Evolutionary conservation across 2,113 vertebrate species (phyloP).

Genomic region (Petromus typicus): DNA sequence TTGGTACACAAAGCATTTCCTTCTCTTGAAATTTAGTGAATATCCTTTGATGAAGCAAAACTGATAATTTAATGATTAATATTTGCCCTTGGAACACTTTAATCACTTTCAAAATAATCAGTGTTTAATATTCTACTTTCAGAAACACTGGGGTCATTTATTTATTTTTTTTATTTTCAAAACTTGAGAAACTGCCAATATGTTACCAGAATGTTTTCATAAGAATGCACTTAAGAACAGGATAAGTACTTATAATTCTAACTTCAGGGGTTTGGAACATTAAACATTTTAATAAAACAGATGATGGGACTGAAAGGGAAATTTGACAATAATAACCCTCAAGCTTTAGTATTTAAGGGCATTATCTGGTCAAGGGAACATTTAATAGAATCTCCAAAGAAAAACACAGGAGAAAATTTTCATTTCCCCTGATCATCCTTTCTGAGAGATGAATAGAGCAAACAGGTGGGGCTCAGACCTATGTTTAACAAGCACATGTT

Average conservation of each 20-base stretch:
- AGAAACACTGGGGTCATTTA: constrained; percentile 12
- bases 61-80: neutral
- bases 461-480: neutral
- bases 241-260: constrained; percentile 50
- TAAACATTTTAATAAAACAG: constrained; percentile 64
- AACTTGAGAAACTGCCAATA: constrained; percentile 35
- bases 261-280: constrained; percentile 50
- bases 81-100: neutral
- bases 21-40: neutral
- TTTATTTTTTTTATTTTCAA: neutral
- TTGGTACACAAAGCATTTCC: neutral
- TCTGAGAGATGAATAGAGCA: neutral
- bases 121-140: neutral
- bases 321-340: constrained; percentile 59
- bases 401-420: constrained; percentile 44
- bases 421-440: constrained; percentile 20
- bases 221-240: neutral
- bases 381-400: constrained; percentile 49
- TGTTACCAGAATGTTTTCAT: constrained; percentile 38
- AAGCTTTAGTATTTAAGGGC: constrained; percentile 33
- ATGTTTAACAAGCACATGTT: constrained; percentile 11
- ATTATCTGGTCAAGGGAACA: constrained; percentile 46
- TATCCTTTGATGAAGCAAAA: neutral
- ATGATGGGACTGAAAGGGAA: constrained; percentile 10
- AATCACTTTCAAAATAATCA: constrained; percentile 46